Percentiles rank a stretch among this genome's conserved stretches.
Evolutionary conservation across 2,888 invertebrate species (phyloP).

Genomic region (Lasioglossum morio): DNA sequence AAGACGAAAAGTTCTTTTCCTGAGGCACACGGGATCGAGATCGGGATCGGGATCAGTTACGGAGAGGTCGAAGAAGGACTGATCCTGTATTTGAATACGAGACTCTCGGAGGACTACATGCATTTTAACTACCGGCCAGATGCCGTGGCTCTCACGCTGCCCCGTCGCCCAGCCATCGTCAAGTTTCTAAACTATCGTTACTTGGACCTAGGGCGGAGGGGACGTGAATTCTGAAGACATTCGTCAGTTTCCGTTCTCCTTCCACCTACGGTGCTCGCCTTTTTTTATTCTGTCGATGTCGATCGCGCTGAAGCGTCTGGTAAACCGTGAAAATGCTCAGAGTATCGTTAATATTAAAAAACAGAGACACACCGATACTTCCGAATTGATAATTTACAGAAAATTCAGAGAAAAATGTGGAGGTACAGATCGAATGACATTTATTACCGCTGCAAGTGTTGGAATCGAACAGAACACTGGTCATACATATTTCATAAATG

Average conservation of each 20-base stretch:
- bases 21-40: slow-evolving; percentile 75
- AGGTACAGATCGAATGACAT: not conserved
- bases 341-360: not conserved
- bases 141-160: slow-evolving; percentile 83
- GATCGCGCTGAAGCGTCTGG: not conserved
- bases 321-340: not conserved
- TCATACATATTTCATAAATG: not conserved
- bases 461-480: not conserved
- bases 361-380: not conserved
- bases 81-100: slow-evolving; percentile 85
- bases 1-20: slow-evolving; percentile 82
- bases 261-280: not conserved
- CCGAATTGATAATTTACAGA: not conserved
- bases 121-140: slow-evolving; percentile 85
- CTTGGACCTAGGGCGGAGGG: slow-evolving; percentile 68
- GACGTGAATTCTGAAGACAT: slow-evolving; percentile 68
- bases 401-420: not conserved
- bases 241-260: slow-evolving; percentile 52
- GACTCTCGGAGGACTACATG: slow-evolving; percentile 83
- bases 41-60: slow-evolving; percentile 82
- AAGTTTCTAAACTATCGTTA: slow-evolving; percentile 83
- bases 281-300: not conserved
- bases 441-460: too few relatives aligned
- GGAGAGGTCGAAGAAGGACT: slow-evolving; percentile 82
- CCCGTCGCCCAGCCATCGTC: slow-evolving; percentile 78